phyloP scores from a whole-genome alignment of 2,797 vertebrate genomes.

The Cyclopterus lumpus region DNA sequence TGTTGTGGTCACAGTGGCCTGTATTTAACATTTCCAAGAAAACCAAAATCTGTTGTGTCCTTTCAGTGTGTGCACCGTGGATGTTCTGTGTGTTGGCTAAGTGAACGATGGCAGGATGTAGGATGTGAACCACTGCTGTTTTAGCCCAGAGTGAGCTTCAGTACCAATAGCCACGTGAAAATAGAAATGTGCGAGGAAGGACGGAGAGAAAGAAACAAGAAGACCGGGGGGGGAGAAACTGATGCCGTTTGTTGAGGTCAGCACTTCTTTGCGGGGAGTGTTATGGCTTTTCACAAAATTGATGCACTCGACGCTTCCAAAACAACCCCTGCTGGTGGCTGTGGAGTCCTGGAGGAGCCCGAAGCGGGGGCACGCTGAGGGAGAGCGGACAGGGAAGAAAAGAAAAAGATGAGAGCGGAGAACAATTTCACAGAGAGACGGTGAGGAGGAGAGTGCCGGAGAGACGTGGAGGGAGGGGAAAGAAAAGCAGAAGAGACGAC shows the following conservation, averaged over 20 bases:
- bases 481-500: slow-evolving; percentile 27
- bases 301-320: slow-evolving; percentile 47
- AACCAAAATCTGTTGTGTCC: slow-evolving; percentile 17
- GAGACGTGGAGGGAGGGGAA: slow-evolving; percentile 4
- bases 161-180: slow-evolving; percentile 29
- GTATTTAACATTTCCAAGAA: slow-evolving; percentile 40
- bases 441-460: slow-evolving; percentile 9
- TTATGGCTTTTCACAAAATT: slow-evolving; percentile 43
- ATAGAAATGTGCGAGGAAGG: slow-evolving; percentile 25
- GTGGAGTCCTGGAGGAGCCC: slow-evolving; percentile 39
- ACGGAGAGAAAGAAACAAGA: slow-evolving; percentile 7
- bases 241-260: slow-evolving; percentile 43
- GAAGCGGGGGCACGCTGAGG: slow-evolving; percentile 25
- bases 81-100: slow-evolving; percentile 55
- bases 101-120: slow-evolving; percentile 32
- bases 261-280: slow-evolving; percentile 38
- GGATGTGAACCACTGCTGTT: slow-evolving; percentile 49
- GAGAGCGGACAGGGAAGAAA: slow-evolving; percentile 11
- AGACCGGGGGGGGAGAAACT: background rate
- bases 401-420: slow-evolving; percentile 27
- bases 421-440: slow-evolving; percentile 37
- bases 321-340: slow-evolving; percentile 62
- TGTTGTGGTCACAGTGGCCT: slow-evolving; percentile 13
- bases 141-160: slow-evolving; percentile 13
- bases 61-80: slow-evolving; percentile 32